Evolutionary conservation across 2,797 vertebrate species (phyloP), one percentile per base, ranked within the genome.

Genomic region (Brotula barbata): DNA sequence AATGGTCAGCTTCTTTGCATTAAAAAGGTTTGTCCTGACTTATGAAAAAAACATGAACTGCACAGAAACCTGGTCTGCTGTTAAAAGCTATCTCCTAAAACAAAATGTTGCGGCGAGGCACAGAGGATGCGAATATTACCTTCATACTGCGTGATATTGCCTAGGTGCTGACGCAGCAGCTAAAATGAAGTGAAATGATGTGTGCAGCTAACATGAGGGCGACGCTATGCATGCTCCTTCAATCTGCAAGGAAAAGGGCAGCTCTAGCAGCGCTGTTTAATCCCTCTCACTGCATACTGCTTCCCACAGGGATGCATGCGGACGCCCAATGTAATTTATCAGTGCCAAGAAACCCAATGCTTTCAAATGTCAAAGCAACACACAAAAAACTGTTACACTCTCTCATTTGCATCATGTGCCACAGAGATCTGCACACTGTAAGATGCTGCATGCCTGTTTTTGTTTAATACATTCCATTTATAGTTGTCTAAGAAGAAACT

Each of bases 301-400:
- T 52, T 68, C 75, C 81, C 72, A 41, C 57, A 49, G 82, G 83
- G 77, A 81, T 16, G 41, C 52, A 37, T 44, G 57, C 25, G 57
- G 77, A 67, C 64, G 61, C 60, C 79, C 74, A 71, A 71, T 68
- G 71, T 58, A 77, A 59, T 66, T 40, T 61, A 33, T 20, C 58
- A 12, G 28, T 64, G 66, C 75, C 62, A 64, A 70, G 48, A 56
- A 68, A 71, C 49, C 16, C 25, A 76, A 58, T 57, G 53, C 72
- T 78, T 64, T 19, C 10, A 81, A 87, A 85, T 88, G 75, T 82
- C 81, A 88, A 44, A 58, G 59, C 33, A 52, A 67, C 52, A 64
- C 15, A 23, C 42, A 43, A 41, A 51, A 60, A 64, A 42, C 17
- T 23, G 21, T 46, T 46, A 8, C 5, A 48, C 47, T 2, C 20